A percentile compares a stretch with the other conserved stretches of the same genome.
Conservation (phyloP, 2,888 invertebrate species). For the Apamea crenata region DNA sequence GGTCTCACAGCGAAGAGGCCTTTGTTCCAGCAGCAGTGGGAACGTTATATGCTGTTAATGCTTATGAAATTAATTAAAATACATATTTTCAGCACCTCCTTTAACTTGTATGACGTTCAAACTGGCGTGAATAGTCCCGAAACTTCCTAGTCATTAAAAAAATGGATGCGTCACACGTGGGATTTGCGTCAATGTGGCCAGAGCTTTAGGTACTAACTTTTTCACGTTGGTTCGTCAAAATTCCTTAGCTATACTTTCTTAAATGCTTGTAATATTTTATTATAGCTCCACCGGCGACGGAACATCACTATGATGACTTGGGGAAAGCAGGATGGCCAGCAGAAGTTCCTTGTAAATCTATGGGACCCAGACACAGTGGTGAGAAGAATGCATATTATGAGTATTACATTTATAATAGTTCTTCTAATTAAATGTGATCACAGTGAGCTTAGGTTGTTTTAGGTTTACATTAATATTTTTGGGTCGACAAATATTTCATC, state of each 20-base stretch:
- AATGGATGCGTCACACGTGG: too few relatives aligned
- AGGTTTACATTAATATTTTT: background rate
- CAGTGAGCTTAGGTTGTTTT: background rate
- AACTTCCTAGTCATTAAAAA: background rate
- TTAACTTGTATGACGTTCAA: background rate
- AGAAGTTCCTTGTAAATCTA: conserved; percentile 17
- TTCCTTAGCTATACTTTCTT: background rate
- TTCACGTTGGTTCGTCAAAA: background rate
- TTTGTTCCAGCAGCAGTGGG: too few relatives aligned
- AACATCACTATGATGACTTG: rapidly evolving
- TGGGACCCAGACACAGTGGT: background rate
- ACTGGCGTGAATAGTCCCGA: background rate
- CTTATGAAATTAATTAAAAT: too few relatives aligned
- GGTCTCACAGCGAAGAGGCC: too few relatives aligned
- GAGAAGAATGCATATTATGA: conserved; percentile 6
- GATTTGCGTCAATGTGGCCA: background rate
- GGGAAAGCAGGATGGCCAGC: background rate
- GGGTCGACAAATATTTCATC: background rate
- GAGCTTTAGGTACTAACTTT: too few relatives aligned
- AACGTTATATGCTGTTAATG: too few relatives aligned
- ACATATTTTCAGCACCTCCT: too few relatives aligned
- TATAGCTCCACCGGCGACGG: rapidly evolving
- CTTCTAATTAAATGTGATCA: background rate
- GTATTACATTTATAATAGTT: background rate
- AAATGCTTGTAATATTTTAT: background rate